Conservation (phyloP, 1,140 invertebrate genomes). For the Drosophila quadrilineata region DNA sequence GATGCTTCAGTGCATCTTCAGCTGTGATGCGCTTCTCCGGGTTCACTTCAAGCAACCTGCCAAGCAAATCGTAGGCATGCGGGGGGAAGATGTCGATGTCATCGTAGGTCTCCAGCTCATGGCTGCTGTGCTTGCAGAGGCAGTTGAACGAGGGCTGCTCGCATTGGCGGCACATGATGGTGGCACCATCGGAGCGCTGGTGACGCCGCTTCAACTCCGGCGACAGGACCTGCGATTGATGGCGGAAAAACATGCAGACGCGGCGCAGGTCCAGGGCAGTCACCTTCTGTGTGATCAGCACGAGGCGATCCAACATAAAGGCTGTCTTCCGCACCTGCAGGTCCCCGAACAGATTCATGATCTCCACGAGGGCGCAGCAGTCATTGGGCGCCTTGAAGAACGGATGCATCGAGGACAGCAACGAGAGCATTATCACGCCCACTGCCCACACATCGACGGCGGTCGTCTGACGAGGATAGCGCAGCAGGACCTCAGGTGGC, state of each 20-base stretch:
- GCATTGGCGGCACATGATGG: slow-evolving; percentile 67
- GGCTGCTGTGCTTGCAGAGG: slow-evolving; percentile 58
- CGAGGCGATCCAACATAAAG: slow-evolving; percentile 83
- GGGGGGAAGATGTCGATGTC: slow-evolving; percentile 63
- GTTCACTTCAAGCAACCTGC: slow-evolving; percentile 99
- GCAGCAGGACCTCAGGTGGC: slow-evolving; percentile 93
- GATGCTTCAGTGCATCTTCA: slow-evolving; percentile 98
- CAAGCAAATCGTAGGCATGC: slow-evolving; percentile 97
- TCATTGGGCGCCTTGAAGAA: slow-evolving; percentile 93
- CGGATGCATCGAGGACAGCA: slow-evolving; percentile 90
- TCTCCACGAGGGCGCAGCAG: slow-evolving; percentile 90
- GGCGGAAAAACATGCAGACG: slow-evolving; percentile 82
- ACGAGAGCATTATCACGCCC: slow-evolving; percentile 91
- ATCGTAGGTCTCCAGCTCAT: slow-evolving; percentile 51
- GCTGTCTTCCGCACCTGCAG: slow-evolving; percentile 87
- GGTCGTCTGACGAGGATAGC: slow-evolving; percentile 87
- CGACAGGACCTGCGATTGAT: slow-evolving; percentile 51
- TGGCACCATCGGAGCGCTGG: slow-evolving; percentile 54
- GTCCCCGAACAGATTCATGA: slow-evolving; percentile 90
- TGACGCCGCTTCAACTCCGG: slow-evolving; percentile 52
- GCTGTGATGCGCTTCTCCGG: slow-evolving; percentile 98
- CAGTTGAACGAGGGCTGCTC: slow-evolving; percentile 71
- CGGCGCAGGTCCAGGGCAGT: slow-evolving; percentile 83
- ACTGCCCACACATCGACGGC: slow-evolving; percentile 95
- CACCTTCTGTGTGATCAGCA: slow-evolving; percentile 83